Conservation (phyloP, 2,888 invertebrate genomes). For the Gymnosoma rotundatum region DNA sequence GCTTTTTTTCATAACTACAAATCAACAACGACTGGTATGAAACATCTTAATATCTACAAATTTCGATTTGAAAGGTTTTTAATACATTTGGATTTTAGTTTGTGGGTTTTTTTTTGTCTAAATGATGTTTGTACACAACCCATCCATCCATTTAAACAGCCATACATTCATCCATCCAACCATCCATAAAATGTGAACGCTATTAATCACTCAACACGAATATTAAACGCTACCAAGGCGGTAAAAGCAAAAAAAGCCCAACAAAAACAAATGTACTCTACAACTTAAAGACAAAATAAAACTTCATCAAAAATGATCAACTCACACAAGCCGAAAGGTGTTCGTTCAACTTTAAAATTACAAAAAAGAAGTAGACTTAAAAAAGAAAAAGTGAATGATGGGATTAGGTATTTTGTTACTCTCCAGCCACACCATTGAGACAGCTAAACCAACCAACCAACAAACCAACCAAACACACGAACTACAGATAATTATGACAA, state of each 20-base stretch:
- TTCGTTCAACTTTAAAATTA: constrained; percentile 20
- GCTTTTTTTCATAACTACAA: constrained; percentile 31
- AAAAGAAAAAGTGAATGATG: constrained; percentile 61
- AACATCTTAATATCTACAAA: constrained; percentile 17
- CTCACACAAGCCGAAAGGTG: constrained; percentile 66
- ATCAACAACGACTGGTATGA: background rate
- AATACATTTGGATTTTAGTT: constrained; percentile 40
- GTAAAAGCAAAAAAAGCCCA: constrained; percentile 67
- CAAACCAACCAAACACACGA: constrained; percentile 40
- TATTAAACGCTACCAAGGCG: constrained; percentile 73
- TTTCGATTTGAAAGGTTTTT: constrained; percentile 45
- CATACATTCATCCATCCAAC: constrained; percentile 3
- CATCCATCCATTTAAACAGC: constrained; percentile 34
- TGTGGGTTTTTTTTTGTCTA: constrained; percentile 17
- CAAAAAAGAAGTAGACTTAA: constrained; percentile 17
- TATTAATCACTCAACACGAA: constrained; percentile 82
- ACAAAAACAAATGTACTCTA: constrained; percentile 11
- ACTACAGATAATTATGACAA: constrained; percentile 79
- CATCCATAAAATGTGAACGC: constrained; percentile 72
- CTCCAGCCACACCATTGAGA: constrained; percentile 44
- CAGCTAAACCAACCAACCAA: background rate
- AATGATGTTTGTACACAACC: constrained; percentile 57
- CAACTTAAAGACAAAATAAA: constrained; percentile 2
- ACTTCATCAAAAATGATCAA: constrained; percentile 59
- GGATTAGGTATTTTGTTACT: constrained; percentile 61